Evolutionary conservation across 2,888 invertebrate genomes (phyloP).

Genomic region (Imbricaverruca yamaguchii): DNA sequence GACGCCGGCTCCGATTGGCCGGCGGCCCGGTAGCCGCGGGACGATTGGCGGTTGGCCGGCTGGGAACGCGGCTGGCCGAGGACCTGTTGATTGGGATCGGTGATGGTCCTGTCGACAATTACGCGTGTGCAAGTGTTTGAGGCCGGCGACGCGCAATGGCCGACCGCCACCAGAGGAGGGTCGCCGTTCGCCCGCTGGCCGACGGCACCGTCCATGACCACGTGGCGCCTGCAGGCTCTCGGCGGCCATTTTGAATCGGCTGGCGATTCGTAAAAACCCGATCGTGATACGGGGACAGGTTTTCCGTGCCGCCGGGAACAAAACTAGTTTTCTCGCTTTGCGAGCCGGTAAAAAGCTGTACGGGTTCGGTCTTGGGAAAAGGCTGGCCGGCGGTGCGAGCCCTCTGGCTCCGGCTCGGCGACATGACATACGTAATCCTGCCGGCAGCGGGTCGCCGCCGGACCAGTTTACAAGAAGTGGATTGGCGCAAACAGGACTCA

Average conservation of each 20-base stretch:
- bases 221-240: neutral
- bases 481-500: too few species aligned
- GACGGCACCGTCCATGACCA: neutral
- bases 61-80: conserved; percentile 2
- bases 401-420: too few species aligned
- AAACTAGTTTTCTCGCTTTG: conserved; percentile 16
- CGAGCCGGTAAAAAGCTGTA: conserved; percentile 8
- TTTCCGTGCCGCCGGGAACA: conserved; percentile 7
- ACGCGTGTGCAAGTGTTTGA: conserved; percentile 17
- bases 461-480: too few species aligned
- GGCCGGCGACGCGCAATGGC: neutral
- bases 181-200: neutral
- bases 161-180: neutral
- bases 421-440: too few species aligned
- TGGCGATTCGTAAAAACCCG: neutral
- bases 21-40: neutral
- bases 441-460: too few species aligned
- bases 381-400: neutral
- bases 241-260: conserved; percentile 14
- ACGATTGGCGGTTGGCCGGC: neutral
- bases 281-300: conserved; percentile 5
- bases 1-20: neutral
- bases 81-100: conserved; percentile 16
- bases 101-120: conserved; percentile 4
- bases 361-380: neutral